Evolutionary conservation across 2,797 vertebrate genomes (phyloP), one percentile per base, ranked within the genome.

Genomic region (Nannoperca obscura): DNA sequence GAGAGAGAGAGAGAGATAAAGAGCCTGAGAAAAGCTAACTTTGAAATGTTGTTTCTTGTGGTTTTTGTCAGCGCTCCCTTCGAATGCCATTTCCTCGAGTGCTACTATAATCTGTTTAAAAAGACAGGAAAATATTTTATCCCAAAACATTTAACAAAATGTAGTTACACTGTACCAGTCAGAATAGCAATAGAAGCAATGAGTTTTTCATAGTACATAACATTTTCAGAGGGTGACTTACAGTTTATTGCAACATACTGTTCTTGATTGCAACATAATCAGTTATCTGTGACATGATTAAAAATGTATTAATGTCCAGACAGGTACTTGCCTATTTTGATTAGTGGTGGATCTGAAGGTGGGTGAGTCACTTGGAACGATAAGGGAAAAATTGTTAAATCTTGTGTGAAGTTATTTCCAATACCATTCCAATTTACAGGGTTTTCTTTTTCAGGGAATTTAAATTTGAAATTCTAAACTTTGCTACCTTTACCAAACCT

Each of bases 81-180:
- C 62, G 40, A 58, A 72, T 77, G 59, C 5, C 34, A 54, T 70
- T 71, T 74, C 24, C 55, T n/a, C n/a, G 57, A 75, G 30, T 46
- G 13, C 40, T 50, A 11, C 47, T 34, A 22, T 44, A 42, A 27
- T 65, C 68, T 58, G 15, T 67, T 58, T 58, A 15, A 20, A 44
- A 74, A 67, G 7, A 49, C 64, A 58, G 22, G 22, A 34, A 12
- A 11, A 9, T 53, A 8, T 24, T 20, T 55, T 34, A 69, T 15
- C 9, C 10, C 3, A 55, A 57, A 61, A 15, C 7, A 34, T 20
- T 55, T 46, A 38, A 68, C 57, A 52, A 40, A 22, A 40, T 40
- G 9, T 57, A 47, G 10, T 63, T 22, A 27, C 38, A 2, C 6
- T 50, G 7, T 3, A 20, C 11, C n/a, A 30, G 30, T 22, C 24